Percentiles rank a stretch among this genome's conserved stretches.
These are phyloP conservation scores for Lepus townsendii DNA, from an alignment of 2,797 vertebrate species.

Conservation along the genomic window DNA sequence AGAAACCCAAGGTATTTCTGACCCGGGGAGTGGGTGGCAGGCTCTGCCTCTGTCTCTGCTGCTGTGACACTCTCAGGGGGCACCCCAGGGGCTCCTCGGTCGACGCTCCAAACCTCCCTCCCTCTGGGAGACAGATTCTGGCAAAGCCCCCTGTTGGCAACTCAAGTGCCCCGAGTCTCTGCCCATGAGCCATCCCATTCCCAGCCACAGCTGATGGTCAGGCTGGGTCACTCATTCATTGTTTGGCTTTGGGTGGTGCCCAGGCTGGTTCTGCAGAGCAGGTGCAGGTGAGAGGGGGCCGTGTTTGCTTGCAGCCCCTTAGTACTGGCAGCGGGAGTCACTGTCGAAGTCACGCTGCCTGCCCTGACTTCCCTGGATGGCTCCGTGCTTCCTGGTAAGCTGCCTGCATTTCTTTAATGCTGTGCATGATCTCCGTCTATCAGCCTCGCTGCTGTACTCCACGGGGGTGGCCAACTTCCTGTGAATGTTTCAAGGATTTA, in stretches of 20 bases:
- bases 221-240: not conserved
- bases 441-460: not conserved
- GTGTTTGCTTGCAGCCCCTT: not conserved
- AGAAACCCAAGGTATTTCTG: constrained; percentile 56
- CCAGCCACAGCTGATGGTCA: not conserved
- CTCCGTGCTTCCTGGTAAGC: constrained; percentile 16
- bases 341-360: not conserved
- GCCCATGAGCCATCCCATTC: not conserved
- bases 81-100: constrained; percentile 13
- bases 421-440: not conserved
- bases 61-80: constrained; percentile 61
- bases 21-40: constrained; percentile 47
- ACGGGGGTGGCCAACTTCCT: constrained; percentile 24
- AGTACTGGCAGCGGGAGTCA: not conserved
- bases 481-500: constrained; percentile 13
- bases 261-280: not conserved
- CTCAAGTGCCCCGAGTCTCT: not conserved
- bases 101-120: constrained; percentile 2
- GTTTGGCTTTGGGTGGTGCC: not conserved
- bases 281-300: not conserved
- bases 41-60: constrained; percentile 7
- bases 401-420: not conserved
- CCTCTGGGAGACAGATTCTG: constrained; percentile 13
- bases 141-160: not conserved
- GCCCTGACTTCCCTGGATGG: not conserved